A percentile compares a stretch with the other conserved stretches of the same genome.
phyloP scores from a whole-genome alignment of 2,797 vertebrate genomes.

The Acomys russatus region DNA sequence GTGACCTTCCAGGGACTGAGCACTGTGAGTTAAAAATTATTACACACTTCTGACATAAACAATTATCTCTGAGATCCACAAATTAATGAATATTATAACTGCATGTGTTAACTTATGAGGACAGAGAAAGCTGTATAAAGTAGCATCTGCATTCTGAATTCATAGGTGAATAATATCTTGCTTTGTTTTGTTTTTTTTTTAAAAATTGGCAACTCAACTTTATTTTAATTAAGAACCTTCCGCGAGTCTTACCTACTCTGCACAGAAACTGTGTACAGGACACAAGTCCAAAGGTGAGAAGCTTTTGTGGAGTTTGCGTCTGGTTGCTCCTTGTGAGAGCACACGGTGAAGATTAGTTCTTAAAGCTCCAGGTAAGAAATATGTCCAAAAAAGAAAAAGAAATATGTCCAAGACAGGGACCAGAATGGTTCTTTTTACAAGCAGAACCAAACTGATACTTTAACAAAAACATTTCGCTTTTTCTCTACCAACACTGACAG shows the following conservation, averaged over 20 bases:
- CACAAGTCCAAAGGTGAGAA: slow-evolving; percentile 64
- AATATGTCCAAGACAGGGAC: slow-evolving; percentile 14
- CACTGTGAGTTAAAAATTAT: slow-evolving; percentile 34
- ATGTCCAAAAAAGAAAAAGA: not conserved
- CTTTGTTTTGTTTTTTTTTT: not conserved
- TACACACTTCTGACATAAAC: slow-evolving; percentile 1
- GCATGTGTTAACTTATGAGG: slow-evolving; percentile 24
- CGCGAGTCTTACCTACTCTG: not conserved
- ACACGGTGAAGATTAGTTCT: slow-evolving; percentile 61
- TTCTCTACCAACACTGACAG: slow-evolving; percentile 23
- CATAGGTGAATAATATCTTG: not conserved
- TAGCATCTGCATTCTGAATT: not conserved
- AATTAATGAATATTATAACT: slow-evolving; percentile 7
- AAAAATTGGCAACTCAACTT: not conserved
- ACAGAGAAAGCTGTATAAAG: not conserved
- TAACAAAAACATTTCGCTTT: not conserved
- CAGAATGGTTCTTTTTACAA: slow-evolving; percentile 20
- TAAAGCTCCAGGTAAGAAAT: slow-evolving; percentile 60
- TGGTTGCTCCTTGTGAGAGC: slow-evolving; percentile 59
- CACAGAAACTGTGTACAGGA: not conserved
- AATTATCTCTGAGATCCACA: not conserved
- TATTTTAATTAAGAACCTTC: slow-evolving; percentile 25
- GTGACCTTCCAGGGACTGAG: not conserved
- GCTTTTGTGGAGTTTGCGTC: slow-evolving; percentile 18
- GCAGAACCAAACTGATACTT: not conserved